Evolutionary conservation across 2,888 invertebrate species (phyloP).

Genomic region (Drymonia ruficornis): DNA sequence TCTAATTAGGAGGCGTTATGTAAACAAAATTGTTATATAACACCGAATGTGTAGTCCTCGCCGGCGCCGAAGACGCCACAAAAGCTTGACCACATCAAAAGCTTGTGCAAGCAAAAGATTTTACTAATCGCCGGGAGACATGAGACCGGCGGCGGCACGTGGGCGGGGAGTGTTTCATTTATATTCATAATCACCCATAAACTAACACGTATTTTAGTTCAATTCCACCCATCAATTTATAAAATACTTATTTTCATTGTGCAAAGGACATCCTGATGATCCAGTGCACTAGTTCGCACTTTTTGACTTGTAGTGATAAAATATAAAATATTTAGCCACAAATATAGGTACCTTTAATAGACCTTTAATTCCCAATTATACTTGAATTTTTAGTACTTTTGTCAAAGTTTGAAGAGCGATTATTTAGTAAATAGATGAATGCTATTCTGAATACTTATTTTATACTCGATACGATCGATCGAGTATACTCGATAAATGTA

Average conservation of each 20-base stretch:
- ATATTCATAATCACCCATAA: slow-evolving; percentile 30
- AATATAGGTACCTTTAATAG: too few relatives aligned
- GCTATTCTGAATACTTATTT: background rate
- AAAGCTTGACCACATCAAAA: slow-evolving; percentile 30
- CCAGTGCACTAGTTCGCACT: too few relatives aligned
- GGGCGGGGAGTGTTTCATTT: slow-evolving; percentile 32
- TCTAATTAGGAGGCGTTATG: slow-evolving; percentile 41
- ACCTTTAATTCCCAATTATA: too few relatives aligned
- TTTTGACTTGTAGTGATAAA: too few relatives aligned
- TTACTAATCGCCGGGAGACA: slow-evolving; percentile 30
- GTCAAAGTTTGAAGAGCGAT: too few relatives aligned
- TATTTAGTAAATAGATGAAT: too few relatives aligned
- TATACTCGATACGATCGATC: too few relatives aligned
- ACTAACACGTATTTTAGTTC: slow-evolving; percentile 38
- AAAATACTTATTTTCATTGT: too few relatives aligned
- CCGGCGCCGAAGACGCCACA: slow-evolving; percentile 21
- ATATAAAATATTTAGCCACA: too few relatives aligned
- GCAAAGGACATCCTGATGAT: background rate
- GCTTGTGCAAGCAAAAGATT: slow-evolving; percentile 39
- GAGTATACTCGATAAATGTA: background rate
- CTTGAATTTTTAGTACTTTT: too few relatives aligned
- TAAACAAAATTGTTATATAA: slow-evolving; percentile 35
- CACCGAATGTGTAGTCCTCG: slow-evolving; percentile 29
- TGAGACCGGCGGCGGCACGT: slow-evolving; percentile 24
- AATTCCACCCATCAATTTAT: slow-evolving; percentile 15